A percentile compares a stretch with the other conserved stretches of the same genome.
Evolutionary conservation across 2,888 invertebrate genomes (phyloP).

Genomic region (Hylaea fasciaria): DNA sequence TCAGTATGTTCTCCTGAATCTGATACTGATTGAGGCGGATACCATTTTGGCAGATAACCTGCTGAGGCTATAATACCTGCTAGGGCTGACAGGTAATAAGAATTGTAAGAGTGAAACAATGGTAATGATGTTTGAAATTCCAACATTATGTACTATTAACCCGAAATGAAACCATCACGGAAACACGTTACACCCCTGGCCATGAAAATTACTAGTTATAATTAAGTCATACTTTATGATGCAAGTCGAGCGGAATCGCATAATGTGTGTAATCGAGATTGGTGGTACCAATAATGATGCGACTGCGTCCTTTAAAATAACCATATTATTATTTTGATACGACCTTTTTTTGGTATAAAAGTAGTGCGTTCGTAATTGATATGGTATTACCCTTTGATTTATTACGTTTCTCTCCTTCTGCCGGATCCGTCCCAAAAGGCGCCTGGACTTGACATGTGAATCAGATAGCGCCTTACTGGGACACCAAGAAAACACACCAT

Average conservation of each 20-base stretch:
- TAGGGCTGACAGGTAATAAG: too few species aligned
- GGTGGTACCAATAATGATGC: slow-evolving; percentile 42
- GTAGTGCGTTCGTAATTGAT: neutral
- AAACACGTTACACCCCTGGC: slow-evolving; percentile 17
- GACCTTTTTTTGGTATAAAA: slow-evolving; percentile 4
- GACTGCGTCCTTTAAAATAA: slow-evolving; percentile 10
- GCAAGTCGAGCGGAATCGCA: slow-evolving; percentile 30
- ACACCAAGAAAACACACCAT: slow-evolving; percentile 1
- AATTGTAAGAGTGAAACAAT: too few species aligned
- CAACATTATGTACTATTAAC: too few species aligned
- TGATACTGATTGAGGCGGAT: too few species aligned
- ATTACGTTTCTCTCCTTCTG: neutral
- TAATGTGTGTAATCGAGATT: slow-evolving; percentile 43
- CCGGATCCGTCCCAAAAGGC: neutral
- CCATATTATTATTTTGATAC: slow-evolving; percentile 21
- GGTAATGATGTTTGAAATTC: too few species aligned
- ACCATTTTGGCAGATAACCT: too few species aligned
- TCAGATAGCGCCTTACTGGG: neutral
- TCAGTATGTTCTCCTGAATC: too few species aligned
- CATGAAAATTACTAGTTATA: slow-evolving; percentile 39
- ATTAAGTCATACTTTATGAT: slow-evolving; percentile 46
- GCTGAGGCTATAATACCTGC: too few species aligned
- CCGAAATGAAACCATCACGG: slow-evolving; percentile 7
- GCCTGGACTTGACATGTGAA: neutral
- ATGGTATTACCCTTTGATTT: neutral